phyloP scores from a whole-genome alignment of 2,113 vertebrate genomes.

The Stictonetta naevosa region DNA sequence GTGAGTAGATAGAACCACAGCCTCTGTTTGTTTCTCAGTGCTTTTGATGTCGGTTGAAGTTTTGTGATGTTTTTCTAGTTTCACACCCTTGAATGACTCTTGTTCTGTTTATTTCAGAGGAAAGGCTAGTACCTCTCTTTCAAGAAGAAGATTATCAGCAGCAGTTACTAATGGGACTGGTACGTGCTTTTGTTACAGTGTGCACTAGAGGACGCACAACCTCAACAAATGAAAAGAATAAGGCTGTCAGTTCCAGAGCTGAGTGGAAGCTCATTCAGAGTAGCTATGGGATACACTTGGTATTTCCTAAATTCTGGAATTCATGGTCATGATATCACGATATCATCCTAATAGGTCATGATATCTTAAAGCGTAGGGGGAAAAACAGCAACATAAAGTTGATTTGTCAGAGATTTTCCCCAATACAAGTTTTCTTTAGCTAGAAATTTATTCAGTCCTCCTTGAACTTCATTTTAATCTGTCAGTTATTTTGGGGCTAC shows the following conservation, averaged over 20 bases:
- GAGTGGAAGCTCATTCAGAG: not conserved
- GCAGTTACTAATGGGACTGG: slow-evolving; percentile 88
- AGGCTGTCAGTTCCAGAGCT: not conserved
- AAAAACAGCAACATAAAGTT: not conserved
- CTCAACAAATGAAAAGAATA: not conserved
- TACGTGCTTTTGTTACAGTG: slow-evolving; percentile 71
- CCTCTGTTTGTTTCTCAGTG: not conserved
- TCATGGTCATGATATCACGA: not conserved
- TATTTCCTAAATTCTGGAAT: not conserved
- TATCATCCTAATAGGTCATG: not conserved
- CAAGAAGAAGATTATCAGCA: slow-evolving; percentile 92
- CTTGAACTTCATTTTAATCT: not conserved
- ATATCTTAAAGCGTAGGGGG: not conserved
- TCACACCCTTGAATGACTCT: not conserved
- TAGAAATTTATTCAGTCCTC: not conserved
- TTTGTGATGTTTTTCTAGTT: not conserved
- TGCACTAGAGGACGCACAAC: not conserved
- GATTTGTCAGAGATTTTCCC: not conserved
- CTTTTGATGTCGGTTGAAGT: not conserved
- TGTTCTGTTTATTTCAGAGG: slow-evolving; percentile 79
- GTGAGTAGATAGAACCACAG: not conserved
- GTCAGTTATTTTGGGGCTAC: not conserved
- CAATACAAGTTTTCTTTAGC: not conserved
- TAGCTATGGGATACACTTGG: not conserved
- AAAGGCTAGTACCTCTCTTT: slow-evolving; percentile 86